Evolutionary conservation across 2,113 vertebrate species (phyloP), one percentile per base, ranked within the genome.

Genomic region (Macrotus californicus): DNA sequence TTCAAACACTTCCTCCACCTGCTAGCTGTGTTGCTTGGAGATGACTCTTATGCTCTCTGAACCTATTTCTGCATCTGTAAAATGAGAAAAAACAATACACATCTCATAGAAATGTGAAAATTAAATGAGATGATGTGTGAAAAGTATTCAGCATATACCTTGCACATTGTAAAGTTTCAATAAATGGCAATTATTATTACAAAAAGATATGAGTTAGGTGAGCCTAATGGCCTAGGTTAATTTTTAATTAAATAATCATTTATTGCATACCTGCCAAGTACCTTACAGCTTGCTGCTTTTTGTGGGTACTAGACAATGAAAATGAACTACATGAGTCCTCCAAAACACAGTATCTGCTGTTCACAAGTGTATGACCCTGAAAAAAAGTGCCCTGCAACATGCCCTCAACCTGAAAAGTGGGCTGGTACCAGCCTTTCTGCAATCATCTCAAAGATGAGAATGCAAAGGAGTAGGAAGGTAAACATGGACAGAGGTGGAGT

Each of bases 401-500:
- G 85, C 75, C 91, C 61, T 92, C 67, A 46, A 21, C 61, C 21
- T 96, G 31, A 36, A 89, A 94, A 81, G 92, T 87, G 61, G 73
- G 91, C 52, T 22, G 14, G 36, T 85, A 66, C 54, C 81, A 93
- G 48, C 41, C 54, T 85, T 70, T 93, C 73, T 90, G 87, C 90
- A 96, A 94, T 95, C 81, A 93, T 39, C 80, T 87, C 82, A 87
- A 3, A 94, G 70, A 66, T 61, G 67, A 97, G 94, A 96, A 97
- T 96, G 95, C 75, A 34, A 93, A 94, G 96, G 82, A 96, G 95
- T 73, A 89, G 83, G 95, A 96, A 96, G 82, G 75, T 77, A 97
- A 98, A 98, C 96, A 98, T 94, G 96, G 89, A 87, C 73, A 48
- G 90, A 97, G 98, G 98, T 94, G 95, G 95, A 97, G 94, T 96